phyloP scores from a whole-genome alignment of 2,888 invertebrate species.

The Eilema caniola region DNA sequence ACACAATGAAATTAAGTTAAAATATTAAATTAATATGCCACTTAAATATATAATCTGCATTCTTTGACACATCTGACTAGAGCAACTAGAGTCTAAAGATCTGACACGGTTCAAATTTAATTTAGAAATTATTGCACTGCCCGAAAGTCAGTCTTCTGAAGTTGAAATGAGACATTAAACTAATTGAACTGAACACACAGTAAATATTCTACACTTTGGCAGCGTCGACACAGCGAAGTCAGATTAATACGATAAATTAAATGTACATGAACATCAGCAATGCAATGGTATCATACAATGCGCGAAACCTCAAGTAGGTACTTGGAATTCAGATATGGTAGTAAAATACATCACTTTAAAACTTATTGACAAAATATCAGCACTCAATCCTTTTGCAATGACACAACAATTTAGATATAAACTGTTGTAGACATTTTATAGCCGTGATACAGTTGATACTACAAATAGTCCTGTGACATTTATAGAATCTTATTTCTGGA shows the following conservation, averaged over 20 bases:
- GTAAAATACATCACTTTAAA: not conserved
- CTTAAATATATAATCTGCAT: constrained; percentile 29
- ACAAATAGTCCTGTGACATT: not conserved
- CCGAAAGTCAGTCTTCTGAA: constrained; percentile 79
- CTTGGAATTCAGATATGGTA: constrained; percentile 28
- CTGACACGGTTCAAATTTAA: constrained; percentile 30
- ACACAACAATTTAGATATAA: too few relatives aligned
- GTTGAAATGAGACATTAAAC: constrained; percentile 20
- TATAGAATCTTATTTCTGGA: too few relatives aligned
- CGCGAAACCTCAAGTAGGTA: constrained; percentile 18
- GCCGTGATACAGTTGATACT: not conserved
- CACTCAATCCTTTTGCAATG: not conserved
- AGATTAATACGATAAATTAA: constrained; percentile 26
- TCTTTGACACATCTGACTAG: constrained; percentile 48
- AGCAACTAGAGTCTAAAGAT: constrained; percentile 22
- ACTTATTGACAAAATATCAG: not conserved
- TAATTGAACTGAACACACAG: constrained; percentile 24
- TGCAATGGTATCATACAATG: constrained; percentile 50
- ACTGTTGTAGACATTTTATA: not conserved
- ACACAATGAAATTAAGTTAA: not conserved
- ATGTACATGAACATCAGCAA: constrained; percentile 36
- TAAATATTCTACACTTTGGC: constrained; percentile 50
- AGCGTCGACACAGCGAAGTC: constrained; percentile 42
- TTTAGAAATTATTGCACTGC: constrained; percentile 77
- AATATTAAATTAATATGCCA: not conserved